Evolutionary conservation across 1,140 invertebrate genomes (phyloP).

Genomic region (Formica selysi): DNA sequence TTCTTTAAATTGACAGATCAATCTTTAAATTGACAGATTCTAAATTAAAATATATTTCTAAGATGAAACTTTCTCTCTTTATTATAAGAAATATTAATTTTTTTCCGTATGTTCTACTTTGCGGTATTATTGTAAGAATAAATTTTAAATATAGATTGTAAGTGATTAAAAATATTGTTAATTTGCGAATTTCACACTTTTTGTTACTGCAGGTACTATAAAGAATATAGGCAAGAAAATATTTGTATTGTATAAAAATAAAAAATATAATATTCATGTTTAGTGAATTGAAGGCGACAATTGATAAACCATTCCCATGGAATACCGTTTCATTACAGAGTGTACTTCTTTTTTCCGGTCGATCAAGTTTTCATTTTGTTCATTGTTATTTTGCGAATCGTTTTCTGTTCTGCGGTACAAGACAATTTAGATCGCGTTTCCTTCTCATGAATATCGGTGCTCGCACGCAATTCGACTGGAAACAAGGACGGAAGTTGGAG

Average conservation of each 20-base stretch:
- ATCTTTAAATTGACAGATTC: too few species aligned
- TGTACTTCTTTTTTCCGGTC: background rate
- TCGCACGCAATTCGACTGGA: constrained; percentile 63
- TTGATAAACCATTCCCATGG: background rate
- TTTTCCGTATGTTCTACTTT: background rate
- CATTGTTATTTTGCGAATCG: constrained; percentile 65
- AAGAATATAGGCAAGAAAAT: background rate
- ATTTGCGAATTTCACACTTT: background rate
- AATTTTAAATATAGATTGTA: background rate
- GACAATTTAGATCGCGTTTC: constrained; percentile 71
- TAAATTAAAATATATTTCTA: too few species aligned
- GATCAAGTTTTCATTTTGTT: constrained; percentile 47
- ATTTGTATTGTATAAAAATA: background rate
- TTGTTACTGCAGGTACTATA: background rate
- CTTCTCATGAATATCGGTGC: constrained; percentile 62
- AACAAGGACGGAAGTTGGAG: constrained; percentile 71
- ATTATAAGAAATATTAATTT: background rate
- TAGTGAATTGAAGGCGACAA: constrained; percentile 4
- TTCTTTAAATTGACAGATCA: too few species aligned
- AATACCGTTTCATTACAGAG: constrained; percentile 17
- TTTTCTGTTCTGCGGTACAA: constrained; percentile 46
- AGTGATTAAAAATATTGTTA: background rate
- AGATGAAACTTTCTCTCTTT: too few species aligned
- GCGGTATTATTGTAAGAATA: background rate
- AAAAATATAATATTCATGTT: background rate